phyloP scores from a whole-genome alignment of 2,888 invertebrate genomes.

The Leucophora obtusa region DNA sequence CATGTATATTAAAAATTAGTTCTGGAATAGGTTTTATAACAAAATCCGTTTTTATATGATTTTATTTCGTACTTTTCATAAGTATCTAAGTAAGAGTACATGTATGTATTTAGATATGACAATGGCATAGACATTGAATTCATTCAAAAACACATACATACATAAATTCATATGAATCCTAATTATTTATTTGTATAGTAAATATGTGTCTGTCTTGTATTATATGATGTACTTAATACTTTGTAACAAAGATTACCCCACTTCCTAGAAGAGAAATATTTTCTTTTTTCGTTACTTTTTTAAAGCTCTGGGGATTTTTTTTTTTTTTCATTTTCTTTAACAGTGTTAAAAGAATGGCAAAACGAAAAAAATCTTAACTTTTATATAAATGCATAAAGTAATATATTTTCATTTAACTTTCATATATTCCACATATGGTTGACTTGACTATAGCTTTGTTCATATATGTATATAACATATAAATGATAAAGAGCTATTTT shows the following conservation, averaged over 20 bases:
- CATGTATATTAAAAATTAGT: conserved; percentile 14
- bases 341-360: not conserved
- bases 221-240: conserved; percentile 7
- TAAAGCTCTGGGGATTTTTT: conserved; percentile 47
- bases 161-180: conserved; percentile 23
- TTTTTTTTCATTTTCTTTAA: conserved; percentile 11
- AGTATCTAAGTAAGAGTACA: not conserved
- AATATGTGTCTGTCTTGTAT: not conserved
- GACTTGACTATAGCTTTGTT: conserved; percentile 8
- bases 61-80: not conserved
- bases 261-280: not conserved
- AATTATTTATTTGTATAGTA: conserved; percentile 39
- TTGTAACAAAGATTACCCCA: conserved; percentile 31
- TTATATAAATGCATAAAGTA: conserved; percentile 33
- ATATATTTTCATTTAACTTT: conserved; percentile 54
- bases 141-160: conserved; percentile 13
- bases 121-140: conserved; percentile 49
- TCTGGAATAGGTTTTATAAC: conserved; percentile 14
- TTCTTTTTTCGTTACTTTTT: not conserved
- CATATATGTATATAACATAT: conserved; percentile 33
- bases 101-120: conserved; percentile 12
- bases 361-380: not conserved
- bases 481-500: conserved; percentile 52
- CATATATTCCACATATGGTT: conserved; percentile 27
- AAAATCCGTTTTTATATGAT: conserved; percentile 19